These are phyloP conservation scores for Staurois parvus DNA, from an alignment of 2,797 vertebrate genomes.

Conservation along the genomic window DNA sequence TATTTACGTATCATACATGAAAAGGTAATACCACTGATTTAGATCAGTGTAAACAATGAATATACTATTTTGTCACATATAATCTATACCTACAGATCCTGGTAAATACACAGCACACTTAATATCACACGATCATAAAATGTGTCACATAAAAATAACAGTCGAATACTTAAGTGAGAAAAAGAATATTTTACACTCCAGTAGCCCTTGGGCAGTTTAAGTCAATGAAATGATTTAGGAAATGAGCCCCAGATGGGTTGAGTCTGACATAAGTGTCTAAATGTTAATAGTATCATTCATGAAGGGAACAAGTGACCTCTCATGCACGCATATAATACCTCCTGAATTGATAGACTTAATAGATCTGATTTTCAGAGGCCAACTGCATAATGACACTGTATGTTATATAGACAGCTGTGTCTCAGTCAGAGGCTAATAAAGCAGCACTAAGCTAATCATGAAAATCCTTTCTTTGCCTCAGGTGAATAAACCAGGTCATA, in stretches of 20 bases:
- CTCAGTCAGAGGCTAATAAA: constrained; percentile 44
- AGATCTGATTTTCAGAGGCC: constrained; percentile 6
- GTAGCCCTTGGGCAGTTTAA: constrained; percentile 21
- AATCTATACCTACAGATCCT: not conserved
- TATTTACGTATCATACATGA: too few species aligned
- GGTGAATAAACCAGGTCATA: constrained; percentile 35
- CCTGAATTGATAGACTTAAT: constrained; percentile 6
- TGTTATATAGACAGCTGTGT: constrained; percentile 21
- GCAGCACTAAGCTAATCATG: constrained; percentile 14
- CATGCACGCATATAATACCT: constrained; percentile 1
- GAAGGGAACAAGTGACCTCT: constrained; percentile 25
- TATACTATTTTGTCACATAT: not conserved
- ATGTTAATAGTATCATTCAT: constrained; percentile 40
- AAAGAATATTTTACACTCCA: constrained; percentile 17
- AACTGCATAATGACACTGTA: constrained; percentile 8
- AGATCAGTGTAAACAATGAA: not conserved
- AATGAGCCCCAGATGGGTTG: constrained; percentile 27
- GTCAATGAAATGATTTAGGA: constrained; percentile 46
- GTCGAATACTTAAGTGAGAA: constrained; percentile 17
- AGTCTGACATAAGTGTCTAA: constrained; percentile 21
- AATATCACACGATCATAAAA: constrained; percentile 18
- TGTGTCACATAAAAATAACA: constrained; percentile 10
- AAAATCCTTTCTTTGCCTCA: constrained; percentile 37
- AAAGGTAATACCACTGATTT: too few species aligned
- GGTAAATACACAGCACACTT: not conserved